These are phyloP conservation scores for Lutjanus campechanus DNA, from an alignment of 2,797 vertebrate genomes.

Conservation along the genomic window DNA sequence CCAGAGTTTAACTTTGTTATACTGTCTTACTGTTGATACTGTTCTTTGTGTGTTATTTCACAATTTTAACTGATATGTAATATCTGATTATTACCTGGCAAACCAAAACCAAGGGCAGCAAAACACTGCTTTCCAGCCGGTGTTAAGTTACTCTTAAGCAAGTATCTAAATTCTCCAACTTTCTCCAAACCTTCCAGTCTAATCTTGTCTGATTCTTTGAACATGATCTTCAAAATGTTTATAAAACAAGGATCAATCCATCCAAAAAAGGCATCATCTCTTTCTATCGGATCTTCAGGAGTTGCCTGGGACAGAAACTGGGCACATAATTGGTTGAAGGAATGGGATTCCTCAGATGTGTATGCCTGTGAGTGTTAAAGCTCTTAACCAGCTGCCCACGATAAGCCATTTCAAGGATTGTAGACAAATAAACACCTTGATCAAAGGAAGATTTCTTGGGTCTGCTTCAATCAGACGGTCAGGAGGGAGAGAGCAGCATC, in stretches of 20 bases:
- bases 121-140: background rate
- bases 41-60: background rate
- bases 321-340: slow-evolving; percentile 3
- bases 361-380: background rate
- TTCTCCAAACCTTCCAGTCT: background rate
- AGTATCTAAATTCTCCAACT: too few relatives aligned
- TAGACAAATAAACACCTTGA: slow-evolving; percentile 48
- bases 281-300: slow-evolving; percentile 7
- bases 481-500: slow-evolving; percentile 11
- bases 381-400: background rate
- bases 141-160: background rate
- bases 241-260: background rate
- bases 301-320: background rate
- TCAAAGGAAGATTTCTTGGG: slow-evolving; percentile 43
- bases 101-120: background rate
- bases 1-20: too few relatives aligned
- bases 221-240: background rate
- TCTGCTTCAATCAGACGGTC: slow-evolving; percentile 10
- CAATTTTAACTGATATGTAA: background rate
- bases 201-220: background rate
- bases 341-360: slow-evolving; percentile 16
- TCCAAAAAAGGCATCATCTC: background rate
- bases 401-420: slow-evolving; percentile 23
- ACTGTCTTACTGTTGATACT: too few relatives aligned
- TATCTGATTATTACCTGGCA: background rate